Evolutionary conservation across 2,113 vertebrate species (phyloP), one percentile per base, ranked within the genome.

Genomic region (Bubo bubo): DNA sequence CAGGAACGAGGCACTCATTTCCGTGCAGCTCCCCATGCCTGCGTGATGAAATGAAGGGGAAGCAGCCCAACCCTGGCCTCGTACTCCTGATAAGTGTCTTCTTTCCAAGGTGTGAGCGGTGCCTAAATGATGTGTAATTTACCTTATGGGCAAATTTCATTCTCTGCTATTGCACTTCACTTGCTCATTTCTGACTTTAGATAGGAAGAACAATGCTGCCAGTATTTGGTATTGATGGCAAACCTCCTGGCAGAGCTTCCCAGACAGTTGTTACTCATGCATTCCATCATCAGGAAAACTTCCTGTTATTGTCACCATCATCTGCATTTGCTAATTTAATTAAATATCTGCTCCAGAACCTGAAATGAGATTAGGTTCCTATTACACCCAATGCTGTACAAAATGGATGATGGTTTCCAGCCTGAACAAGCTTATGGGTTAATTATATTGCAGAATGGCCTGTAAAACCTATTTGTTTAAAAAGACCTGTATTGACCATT

Each of bases 351-450:
- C 32, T 82, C 10, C 67, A 70, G 70, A 92, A 67, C 27, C 37
- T 58, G 77, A 93, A 96, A 92, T 90, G 30, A 81, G 68, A 91
- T 95, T 86, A 91, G 3, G 6, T 84, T 84, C 73, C 47, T 67
- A 9, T 86, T 93, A 86, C 14, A 28, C 11, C 6, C 2, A 1
- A 6, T n/a, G 52, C 35, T 37, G 6, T 32, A 64, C 7, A 5
- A 64, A 91, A 83, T 30, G 56, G 52, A 84, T 84, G 59, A 71
- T 2, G 1, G 2, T 63, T 93, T 71, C 67, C 53, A 83, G 32
- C 37, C 50, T 77, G 72, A 55, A 52, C 8, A 77, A 74, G 23
- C 17, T 90, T 71, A 49, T 58, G 16, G 10, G 6, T 37, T 82
- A 62, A 82, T 92, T 66, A 50, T 43, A 39, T 34, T 71, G 41